These are phyloP conservation scores for Corvus hawaiiensis DNA, from an alignment of 2,113 vertebrate species.

Conservation along the genomic window DNA sequence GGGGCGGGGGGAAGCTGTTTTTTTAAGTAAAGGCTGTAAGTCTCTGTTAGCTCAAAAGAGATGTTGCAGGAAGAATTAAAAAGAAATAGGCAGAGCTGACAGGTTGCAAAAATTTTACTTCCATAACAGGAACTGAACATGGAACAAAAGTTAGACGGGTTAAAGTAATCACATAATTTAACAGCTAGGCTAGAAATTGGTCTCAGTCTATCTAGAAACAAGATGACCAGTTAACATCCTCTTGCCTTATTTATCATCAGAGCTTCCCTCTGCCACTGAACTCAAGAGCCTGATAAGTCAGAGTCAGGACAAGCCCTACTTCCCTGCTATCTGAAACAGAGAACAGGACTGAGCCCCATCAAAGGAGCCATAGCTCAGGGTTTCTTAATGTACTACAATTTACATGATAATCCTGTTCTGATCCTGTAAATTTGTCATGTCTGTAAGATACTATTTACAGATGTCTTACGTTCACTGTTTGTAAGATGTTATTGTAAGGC, in stretches of 20 bases:
- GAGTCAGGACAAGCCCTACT: not conserved
- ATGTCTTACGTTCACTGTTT: not conserved
- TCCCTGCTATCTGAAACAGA: not conserved
- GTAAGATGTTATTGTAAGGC: not conserved
- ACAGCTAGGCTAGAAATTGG: not conserved
- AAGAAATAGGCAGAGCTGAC: not conserved
- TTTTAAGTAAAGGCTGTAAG: not conserved
- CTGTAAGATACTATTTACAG: not conserved
- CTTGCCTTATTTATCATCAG: not conserved
- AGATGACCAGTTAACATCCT: not conserved
- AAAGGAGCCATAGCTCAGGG: fast-evolving
- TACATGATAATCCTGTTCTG: not conserved
- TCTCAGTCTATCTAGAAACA: not conserved
- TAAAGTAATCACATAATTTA: not conserved
- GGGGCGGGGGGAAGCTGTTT: not conserved
- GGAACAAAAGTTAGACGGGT: not conserved
- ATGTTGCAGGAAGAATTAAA: not conserved
- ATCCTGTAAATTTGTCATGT: not conserved
- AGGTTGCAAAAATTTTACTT: not conserved
- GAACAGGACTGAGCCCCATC: not conserved
- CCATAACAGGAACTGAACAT: not conserved
- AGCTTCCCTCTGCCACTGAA: not conserved
- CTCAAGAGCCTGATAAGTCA: not conserved
- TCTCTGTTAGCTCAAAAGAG: not conserved
- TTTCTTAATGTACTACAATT: not conserved